Evolutionary conservation across 2,888 invertebrate genomes (phyloP).

Genomic region (Fissipunctia ypsillon): DNA sequence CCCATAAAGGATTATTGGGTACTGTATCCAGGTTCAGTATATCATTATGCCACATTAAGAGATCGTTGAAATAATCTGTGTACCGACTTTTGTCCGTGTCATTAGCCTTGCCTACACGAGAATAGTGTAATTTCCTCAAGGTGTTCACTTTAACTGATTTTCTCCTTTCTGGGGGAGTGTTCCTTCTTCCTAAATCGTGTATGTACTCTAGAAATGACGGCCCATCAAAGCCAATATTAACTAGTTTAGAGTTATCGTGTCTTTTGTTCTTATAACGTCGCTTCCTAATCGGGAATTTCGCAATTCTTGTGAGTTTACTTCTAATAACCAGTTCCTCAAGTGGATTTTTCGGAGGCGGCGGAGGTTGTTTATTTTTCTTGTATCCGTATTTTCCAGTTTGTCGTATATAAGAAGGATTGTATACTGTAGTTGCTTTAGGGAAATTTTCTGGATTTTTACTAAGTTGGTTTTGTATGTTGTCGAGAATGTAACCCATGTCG

Average conservation of each 20-base stretch:
- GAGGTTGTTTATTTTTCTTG: background rate
- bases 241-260: background rate
- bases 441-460: background rate
- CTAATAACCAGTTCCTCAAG: slow-evolving; percentile 19
- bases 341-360: background rate
- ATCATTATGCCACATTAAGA: slow-evolving; percentile 77
- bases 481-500: slow-evolving; percentile 3
- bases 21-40: slow-evolving; percentile 70
- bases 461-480: slow-evolving; percentile 19
- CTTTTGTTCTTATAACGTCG: background rate
- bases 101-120: rapidly evolving
- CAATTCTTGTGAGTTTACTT: slow-evolving; percentile 47
- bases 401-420: background rate
- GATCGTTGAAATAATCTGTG: slow-evolving; percentile 74
- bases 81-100: slow-evolving; percentile 1
- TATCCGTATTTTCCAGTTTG: background rate
- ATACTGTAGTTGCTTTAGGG: background rate
- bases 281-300: slow-evolving; percentile 38
- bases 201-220: background rate
- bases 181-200: background rate
- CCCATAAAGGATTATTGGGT: slow-evolving; percentile 61
- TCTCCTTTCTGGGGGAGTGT: background rate
- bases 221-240: background rate
- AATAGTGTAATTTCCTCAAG: background rate
- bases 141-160: background rate